These are phyloP conservation scores for Centropus bengalensis DNA, from an alignment of 2,113 vertebrate species.

Conservation along the genomic window DNA sequence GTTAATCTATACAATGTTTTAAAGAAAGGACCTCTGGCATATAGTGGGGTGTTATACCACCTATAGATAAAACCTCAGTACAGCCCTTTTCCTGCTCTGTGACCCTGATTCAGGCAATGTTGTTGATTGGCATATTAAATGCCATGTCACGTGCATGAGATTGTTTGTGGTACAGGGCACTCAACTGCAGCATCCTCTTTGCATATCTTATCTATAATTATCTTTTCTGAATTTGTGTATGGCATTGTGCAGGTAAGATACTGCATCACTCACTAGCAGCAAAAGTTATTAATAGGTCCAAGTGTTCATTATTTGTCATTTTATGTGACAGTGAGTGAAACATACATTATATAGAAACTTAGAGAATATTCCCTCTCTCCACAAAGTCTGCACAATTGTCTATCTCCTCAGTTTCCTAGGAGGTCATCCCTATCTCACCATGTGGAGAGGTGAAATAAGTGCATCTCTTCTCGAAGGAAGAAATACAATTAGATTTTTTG, in stretches of 20 bases:
- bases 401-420: neutral
- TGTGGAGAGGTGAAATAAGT: neutral
- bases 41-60: slow-evolving; percentile 40
- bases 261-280: neutral
- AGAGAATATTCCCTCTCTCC: neutral
- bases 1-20: neutral
- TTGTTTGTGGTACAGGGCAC: neutral
- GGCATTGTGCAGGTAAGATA: neutral
- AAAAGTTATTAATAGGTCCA: neutral
- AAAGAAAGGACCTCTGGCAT: neutral
- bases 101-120: neutral
- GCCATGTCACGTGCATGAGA: neutral
- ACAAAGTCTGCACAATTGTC: neutral
- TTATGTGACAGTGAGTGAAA: neutral
- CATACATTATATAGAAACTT: neutral
- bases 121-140: neutral
- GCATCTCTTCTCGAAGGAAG: neutral
- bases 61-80: slow-evolving; percentile 53
- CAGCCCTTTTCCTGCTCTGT: neutral
- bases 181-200: neutral
- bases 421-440: neutral
- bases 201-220: fast-evolving
- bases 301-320: neutral
- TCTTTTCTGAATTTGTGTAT: neutral
- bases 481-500: neutral